Evolutionary conservation across 1,140 invertebrate species (phyloP).

Genomic region (Octopus bimaculoides): DNA sequence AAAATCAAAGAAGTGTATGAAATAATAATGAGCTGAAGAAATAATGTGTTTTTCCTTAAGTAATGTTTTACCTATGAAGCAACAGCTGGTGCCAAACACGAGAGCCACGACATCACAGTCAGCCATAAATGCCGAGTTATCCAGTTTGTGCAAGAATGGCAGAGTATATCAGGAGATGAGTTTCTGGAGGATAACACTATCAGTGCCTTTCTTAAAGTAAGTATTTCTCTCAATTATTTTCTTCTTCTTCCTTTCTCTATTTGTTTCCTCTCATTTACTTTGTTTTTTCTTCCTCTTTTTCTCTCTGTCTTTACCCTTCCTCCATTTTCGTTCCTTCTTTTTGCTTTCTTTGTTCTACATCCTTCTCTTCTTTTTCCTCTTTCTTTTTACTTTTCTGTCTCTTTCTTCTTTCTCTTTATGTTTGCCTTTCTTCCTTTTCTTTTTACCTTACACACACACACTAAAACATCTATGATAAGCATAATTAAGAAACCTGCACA

Average conservation of each 20-base stretch:
- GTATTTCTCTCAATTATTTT: conserved; percentile 7
- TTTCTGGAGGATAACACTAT: conserved; percentile 74
- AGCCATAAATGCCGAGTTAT: conserved; percentile 75
- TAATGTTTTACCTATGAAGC: conserved; percentile 60
- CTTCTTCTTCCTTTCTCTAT: not conserved
- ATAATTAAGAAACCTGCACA: no score
- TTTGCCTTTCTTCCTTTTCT: no score
- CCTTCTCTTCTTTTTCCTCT: no score
- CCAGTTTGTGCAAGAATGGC: conserved; percentile 78
- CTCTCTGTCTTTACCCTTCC: no score
- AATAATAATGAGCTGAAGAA: not conserved
- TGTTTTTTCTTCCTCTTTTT: no score
- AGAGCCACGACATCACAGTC: conserved; percentile 64
- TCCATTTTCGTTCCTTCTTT: no score
- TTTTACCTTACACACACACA: no score
- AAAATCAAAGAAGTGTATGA: no score
- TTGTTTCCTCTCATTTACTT: not conserved
- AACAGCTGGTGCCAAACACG: conserved; percentile 66
- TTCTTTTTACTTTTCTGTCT: no score
- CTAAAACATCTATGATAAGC: no score
- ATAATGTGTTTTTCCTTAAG: conserved; percentile 28
- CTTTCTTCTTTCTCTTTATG: no score
- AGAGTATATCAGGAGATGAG: conserved; percentile 68
- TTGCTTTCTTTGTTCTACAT: no score
- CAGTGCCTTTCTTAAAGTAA: conserved; percentile 71